phyloP scores from a whole-genome alignment of 2,888 invertebrate genomes.

The Diaperis boleti region DNA sequence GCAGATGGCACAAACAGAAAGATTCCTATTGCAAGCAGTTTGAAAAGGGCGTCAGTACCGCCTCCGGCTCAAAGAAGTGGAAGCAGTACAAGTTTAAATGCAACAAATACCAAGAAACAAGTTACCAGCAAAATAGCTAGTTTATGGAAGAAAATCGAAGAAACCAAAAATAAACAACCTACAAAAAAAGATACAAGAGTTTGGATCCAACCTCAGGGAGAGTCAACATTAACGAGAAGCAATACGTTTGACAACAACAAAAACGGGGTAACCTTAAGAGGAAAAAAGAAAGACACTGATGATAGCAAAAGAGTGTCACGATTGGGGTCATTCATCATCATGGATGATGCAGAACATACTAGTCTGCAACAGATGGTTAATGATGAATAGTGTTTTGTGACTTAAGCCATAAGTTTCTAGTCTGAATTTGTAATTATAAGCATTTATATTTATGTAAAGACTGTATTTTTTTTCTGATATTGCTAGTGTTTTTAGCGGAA shows the following conservation, averaged over 20 bases:
- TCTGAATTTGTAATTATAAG: slow-evolving; percentile 36
- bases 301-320: slow-evolving; percentile 66
- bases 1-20: slow-evolving; percentile 58
- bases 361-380: slow-evolving; percentile 23
- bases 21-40: slow-evolving; percentile 70
- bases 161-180: slow-evolving; percentile 72
- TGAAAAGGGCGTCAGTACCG: slow-evolving; percentile 65
- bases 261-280: slow-evolving; percentile 53
- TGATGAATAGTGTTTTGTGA: slow-evolving; percentile 12
- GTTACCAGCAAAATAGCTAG: slow-evolving; percentile 84
- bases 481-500: slow-evolving; percentile 44
- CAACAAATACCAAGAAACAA: slow-evolving; percentile 69
- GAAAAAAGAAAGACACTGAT: slow-evolving; percentile 50
- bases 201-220: slow-evolving; percentile 57
- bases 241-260: slow-evolving; percentile 76
- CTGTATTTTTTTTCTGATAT: slow-evolving; percentile 50
- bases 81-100: slow-evolving; percentile 73
- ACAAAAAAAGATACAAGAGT: slow-evolving; percentile 66
- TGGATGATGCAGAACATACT: slow-evolving; percentile 60
- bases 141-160: slow-evolving; percentile 84
- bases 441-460: slow-evolving; percentile 47
- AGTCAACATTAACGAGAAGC: slow-evolving; percentile 59
- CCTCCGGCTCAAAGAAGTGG: slow-evolving; percentile 66
- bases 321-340: slow-evolving; percentile 68
- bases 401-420: slow-evolving; percentile 39